Percentiles rank a stretch among this genome's conserved stretches.
phyloP scores from a whole-genome alignment of 1,140 invertebrate species.

The Trachymyrmex septentrionalis region DNA sequence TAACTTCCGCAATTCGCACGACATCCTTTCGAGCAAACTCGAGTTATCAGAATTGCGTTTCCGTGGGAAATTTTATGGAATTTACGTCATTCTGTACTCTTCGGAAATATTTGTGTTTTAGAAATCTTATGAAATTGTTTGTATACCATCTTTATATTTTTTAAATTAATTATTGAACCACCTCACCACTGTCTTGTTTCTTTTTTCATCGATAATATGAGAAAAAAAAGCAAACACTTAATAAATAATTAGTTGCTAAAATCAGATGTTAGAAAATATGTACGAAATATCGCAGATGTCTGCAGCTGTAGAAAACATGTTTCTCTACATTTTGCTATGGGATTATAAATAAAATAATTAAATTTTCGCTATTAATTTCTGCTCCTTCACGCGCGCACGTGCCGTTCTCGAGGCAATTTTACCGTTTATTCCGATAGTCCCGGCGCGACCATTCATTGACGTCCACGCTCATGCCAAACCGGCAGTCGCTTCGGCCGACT shows the following conservation, averaged over 20 bases:
- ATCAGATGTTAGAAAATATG: not conserved
- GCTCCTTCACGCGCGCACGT: constrained; percentile 36
- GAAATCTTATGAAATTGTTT: not conserved
- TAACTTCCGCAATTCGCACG: constrained; percentile 33
- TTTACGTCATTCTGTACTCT: constrained; percentile 3
- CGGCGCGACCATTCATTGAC: constrained; percentile 63
- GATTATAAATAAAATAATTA: constrained; percentile 2
- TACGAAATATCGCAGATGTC: not conserved
- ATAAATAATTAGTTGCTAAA: not conserved
- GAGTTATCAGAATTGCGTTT: constrained; percentile 37
- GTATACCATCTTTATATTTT: not conserved
- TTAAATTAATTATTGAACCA: not conserved
- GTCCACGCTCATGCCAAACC: constrained; percentile 69
- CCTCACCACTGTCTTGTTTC: not conserved
- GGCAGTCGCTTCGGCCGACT: constrained; percentile 73
- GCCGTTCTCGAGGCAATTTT: constrained; percentile 51
- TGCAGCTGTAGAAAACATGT: not conserved
- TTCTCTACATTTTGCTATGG: not conserved
- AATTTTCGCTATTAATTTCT: constrained; percentile 27
- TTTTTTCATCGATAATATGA: not conserved
- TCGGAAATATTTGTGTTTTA: not conserved
- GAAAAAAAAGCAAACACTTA: not conserved
- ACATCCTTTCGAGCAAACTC: constrained; percentile 25
- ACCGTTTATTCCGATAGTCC: constrained; percentile 53
- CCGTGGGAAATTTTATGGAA: constrained; percentile 1